These are phyloP conservation scores for Nycticryphes semicollaris DNA, from an alignment of 2,113 vertebrate species.

Conservation along the genomic window DNA sequence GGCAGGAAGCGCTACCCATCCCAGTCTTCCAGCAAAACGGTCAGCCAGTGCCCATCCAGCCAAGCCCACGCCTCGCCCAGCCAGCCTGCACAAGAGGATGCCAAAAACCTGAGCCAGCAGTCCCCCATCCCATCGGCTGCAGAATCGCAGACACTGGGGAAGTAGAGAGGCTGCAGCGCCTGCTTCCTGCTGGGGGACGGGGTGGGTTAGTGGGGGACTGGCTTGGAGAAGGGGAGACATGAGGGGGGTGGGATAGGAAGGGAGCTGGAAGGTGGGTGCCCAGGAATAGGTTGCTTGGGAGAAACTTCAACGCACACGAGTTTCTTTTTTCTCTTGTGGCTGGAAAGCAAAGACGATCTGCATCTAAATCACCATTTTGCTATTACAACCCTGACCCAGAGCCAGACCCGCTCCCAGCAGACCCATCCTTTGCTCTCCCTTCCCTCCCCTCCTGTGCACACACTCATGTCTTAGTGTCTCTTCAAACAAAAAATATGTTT, in stretches of 20 bases:
- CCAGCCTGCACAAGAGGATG: constrained; percentile 81
- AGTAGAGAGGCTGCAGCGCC: constrained; percentile 66
- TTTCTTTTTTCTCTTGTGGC: constrained; percentile 51
- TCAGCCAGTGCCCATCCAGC: constrained; percentile 70
- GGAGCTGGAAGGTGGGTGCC: constrained; percentile 55
- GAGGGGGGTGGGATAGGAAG: constrained; percentile 39
- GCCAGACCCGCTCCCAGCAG: constrained; percentile 39
- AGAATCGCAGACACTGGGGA: constrained; percentile 72
- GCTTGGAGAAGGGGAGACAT: neutral
- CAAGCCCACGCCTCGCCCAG: constrained; percentile 65
- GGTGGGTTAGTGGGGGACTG: constrained; percentile 33
- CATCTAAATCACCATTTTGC: constrained; percentile 61
- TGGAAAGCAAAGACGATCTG: constrained; percentile 60
- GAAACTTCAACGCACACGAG: constrained; percentile 52
- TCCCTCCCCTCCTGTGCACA: constrained; percentile 35
- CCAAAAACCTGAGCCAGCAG: constrained; percentile 84
- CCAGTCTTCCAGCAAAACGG: constrained; percentile 83
- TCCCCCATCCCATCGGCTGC: constrained; percentile 64
- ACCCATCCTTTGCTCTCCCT: neutral
- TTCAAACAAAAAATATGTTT: neutral
- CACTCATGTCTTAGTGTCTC: constrained; percentile 70
- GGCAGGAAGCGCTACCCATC: constrained; percentile 89
- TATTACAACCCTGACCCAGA: constrained; percentile 56
- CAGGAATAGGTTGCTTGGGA: constrained; percentile 57
- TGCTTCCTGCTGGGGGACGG: constrained; percentile 21